Evolutionary conservation across 2,113 vertebrate genomes (phyloP), one percentile per base, ranked within the genome.

Genomic region (Gopherus flavomarginatus): DNA sequence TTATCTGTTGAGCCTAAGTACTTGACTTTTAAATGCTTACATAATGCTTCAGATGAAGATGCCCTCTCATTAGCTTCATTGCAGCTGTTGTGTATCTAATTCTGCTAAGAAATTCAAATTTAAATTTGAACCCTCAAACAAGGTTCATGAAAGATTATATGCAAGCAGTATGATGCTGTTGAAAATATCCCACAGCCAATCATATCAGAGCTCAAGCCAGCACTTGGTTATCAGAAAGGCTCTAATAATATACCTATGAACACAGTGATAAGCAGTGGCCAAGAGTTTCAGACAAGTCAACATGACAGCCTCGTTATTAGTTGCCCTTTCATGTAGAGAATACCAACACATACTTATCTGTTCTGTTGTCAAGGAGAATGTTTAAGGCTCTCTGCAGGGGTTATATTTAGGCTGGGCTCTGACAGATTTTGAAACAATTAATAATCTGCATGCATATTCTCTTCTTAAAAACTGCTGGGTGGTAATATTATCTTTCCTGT

Each of bases 41-140:
- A 75, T 97, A 96, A 97, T 47, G 2, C 88, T 80, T 22, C 26
- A 17, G 86, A 31, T 75, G 79, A 78, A 81, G 90, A 85, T 91
- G 44, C 31, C 90, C 59, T 87, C 94, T 96, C 84, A n/a, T 92
- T 88, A 79, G 82, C 96, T 88, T 86, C 81, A 29, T 95, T 47
- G 88, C 95, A 95, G 92, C 96, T 96, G 90, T 85, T 93, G 35
- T 38, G 89, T 17, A 26, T 83, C 95, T 97, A 77, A 97, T 97
- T 97, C 91, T 89, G 90, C 91, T 38, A 35, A 85, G 90, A 93
- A 86, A 94, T 97, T 96, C 97, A 88, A 92, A 89, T 97, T 94
- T 94, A 96, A 90, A 38, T 50, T 96, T 97, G 89, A 97, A 90
- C 93, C 89, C 91, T 91, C 91, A 78, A 96, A 35, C 12, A 24